A percentile compares a stretch with the other conserved stretches of the same genome.
phyloP scores from a whole-genome alignment of 2,888 invertebrate species.

The Deroplatys truncata region DNA sequence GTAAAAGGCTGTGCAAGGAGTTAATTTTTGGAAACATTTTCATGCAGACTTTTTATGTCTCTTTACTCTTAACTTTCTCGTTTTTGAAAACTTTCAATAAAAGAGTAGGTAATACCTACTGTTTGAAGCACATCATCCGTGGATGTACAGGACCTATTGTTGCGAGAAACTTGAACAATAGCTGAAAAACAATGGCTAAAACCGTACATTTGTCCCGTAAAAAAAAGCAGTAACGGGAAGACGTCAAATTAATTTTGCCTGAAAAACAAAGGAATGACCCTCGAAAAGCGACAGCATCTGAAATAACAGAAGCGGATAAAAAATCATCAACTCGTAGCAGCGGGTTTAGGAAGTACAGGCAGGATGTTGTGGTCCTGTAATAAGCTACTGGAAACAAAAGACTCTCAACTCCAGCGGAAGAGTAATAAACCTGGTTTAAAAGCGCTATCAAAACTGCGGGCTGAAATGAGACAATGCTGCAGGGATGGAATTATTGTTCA shows the following conservation, averaged over 20 bases:
- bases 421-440: neutral
- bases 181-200: neutral
- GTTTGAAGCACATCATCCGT: neutral
- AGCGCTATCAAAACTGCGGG: neutral
- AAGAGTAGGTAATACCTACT: neutral
- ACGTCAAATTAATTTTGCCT: neutral
- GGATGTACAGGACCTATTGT: neutral
- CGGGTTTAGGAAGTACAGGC: neutral
- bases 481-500: neutral
- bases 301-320: neutral
- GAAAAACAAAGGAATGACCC: neutral
- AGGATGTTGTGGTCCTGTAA: neutral
- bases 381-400: neutral
- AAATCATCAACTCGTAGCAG: neutral
- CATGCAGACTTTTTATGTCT: no score
- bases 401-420: neutral
- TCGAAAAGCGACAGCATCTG: neutral
- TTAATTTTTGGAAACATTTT: no score
- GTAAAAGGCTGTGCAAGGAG: no score
- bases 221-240: neutral
- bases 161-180: neutral
- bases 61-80: no score
- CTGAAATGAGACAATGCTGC: neutral
- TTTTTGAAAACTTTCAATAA: neutral
- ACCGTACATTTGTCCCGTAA: neutral